These are phyloP conservation scores for Penaeus vannamei DNA, from an alignment of 1,140 invertebrate genomes.

Conservation along the genomic window DNA sequence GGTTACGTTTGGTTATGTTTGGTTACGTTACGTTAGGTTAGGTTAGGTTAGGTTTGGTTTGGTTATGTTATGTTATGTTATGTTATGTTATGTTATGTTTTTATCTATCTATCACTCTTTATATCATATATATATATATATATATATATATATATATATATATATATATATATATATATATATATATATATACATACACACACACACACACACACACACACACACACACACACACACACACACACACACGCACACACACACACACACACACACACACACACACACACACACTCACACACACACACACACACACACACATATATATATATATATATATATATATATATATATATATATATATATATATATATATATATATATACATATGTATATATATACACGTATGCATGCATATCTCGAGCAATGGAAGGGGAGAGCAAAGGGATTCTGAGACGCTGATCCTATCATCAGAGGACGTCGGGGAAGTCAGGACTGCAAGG, in stretches of 20 bases:
- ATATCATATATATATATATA: no score
- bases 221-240: slow-evolving; percentile 11
- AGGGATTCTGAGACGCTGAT: no score
- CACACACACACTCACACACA: neutral
- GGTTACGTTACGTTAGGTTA: slow-evolving; percentile 9
- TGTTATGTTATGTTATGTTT: neutral
- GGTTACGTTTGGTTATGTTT: no score
- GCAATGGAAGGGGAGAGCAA: no score
- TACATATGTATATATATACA: neutral
- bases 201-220: slow-evolving; percentile 11
- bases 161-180: slow-evolving; percentile 16
- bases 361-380: neutral
- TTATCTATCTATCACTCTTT: neutral
- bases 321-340: neutral
- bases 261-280: neutral
- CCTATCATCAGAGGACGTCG: no score
- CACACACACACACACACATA: no score
- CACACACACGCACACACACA: neutral
- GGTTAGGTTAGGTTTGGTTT: slow-evolving; percentile 38
- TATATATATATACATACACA: neutral
- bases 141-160: slow-evolving; percentile 16
- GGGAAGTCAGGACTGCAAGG: no score
- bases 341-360: neutral
- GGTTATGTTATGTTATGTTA: no score
- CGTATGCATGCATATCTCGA: neutral